phyloP scores from a whole-genome alignment of 1,140 invertebrate species.

The Brachionus calyciflorus region DNA sequence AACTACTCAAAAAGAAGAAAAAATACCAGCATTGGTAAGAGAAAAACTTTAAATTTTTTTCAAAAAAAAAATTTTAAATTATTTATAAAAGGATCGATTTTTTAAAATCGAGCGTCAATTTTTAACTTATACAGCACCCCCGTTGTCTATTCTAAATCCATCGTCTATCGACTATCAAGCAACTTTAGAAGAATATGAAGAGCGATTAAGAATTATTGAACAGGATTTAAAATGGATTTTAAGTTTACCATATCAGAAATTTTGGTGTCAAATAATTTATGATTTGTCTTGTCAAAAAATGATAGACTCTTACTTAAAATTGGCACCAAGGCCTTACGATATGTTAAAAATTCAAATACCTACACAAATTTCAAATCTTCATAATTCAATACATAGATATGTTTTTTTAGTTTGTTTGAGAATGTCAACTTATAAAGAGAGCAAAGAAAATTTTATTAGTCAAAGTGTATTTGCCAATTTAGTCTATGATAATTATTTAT shows the following conservation, averaged over 20 bases:
- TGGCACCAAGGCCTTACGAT: conserved; percentile 27
- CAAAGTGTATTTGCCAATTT: conserved; percentile 34
- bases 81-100: background rate
- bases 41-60: background rate
- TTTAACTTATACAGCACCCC: background rate
- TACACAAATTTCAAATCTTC: background rate
- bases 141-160: background rate
- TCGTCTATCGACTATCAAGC: background rate
- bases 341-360: conserved; percentile 9
- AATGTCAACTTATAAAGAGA: conserved; percentile 46
- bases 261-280: conserved; percentile 43
- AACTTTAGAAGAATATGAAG: conserved; percentile 10
- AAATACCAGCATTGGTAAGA: conserved; percentile 39
- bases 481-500: conserved; percentile 42
- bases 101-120: conserved; percentile 34
- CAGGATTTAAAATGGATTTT: conserved; percentile 43
- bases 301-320: conserved; percentile 37
- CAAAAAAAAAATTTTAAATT: background rate
- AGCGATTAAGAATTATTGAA: background rate
- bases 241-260: conserved; percentile 35
- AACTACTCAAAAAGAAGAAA: conserved; percentile 36
- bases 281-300: conserved; percentile 3
- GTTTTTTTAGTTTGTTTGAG: conserved; percentile 24
- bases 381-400: background rate
- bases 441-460: conserved; percentile 14